phyloP scores from a whole-genome alignment of 2,113 vertebrate genomes.

The Prochilodus magdalenae region DNA sequence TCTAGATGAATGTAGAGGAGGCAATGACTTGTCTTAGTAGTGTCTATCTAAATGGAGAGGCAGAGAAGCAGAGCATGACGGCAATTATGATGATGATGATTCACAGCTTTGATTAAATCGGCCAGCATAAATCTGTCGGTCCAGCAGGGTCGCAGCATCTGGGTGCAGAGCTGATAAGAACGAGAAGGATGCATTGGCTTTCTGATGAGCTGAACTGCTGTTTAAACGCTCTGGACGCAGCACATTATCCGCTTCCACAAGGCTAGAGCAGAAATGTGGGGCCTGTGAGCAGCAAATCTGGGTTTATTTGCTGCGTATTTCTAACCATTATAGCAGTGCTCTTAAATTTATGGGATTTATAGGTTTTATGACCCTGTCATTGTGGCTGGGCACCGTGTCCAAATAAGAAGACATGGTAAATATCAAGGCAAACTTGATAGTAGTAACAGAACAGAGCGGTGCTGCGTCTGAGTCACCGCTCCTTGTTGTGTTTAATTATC shows the following conservation, averaged over 20 bases:
- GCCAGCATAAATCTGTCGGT: background rate
- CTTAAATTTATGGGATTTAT: background rate
- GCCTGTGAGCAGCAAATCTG: background rate
- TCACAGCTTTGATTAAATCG: conserved; percentile 13
- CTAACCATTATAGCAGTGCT: conserved; percentile 14
- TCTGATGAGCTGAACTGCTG: background rate
- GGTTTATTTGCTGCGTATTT: conserved; percentile 16
- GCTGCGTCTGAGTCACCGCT: background rate
- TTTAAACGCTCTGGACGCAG: background rate
- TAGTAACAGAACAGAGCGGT: background rate
- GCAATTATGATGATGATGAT: background rate
- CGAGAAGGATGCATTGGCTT: background rate
- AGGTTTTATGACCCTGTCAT: background rate
- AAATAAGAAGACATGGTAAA: conserved; percentile 11
- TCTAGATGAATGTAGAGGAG: background rate
- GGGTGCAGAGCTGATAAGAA: background rate
- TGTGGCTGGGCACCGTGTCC: background rate
- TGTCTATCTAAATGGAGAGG: background rate
- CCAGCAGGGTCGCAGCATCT: background rate
- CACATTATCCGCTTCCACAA: background rate
- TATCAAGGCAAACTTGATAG: conserved; percentile 9
- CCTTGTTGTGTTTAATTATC: conserved; percentile 32
- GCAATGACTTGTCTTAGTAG: background rate
- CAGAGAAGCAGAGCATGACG: background rate
- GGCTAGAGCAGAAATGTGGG: background rate